Conservation (phyloP, 1,140 invertebrate genomes). For the Paramacrobiotus metropolitanus region DNA sequence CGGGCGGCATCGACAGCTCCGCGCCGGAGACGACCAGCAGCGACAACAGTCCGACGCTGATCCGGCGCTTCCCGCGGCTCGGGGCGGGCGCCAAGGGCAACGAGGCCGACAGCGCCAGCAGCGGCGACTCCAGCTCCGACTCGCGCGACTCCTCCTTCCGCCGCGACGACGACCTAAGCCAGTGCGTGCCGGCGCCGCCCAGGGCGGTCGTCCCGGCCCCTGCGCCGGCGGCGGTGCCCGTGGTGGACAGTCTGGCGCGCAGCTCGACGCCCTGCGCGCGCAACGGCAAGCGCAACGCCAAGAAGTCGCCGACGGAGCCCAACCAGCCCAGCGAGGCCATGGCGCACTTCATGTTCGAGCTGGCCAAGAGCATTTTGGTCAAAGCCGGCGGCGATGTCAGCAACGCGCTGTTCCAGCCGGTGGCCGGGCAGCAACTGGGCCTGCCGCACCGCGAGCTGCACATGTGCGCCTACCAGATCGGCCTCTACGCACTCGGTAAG, state of each 20-base stretch:
- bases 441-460: conserved; percentile 74
- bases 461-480: conserved; percentile 91
- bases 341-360: conserved; percentile 92
- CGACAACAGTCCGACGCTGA: conserved; percentile 29
- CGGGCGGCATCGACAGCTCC: conserved; percentile 29
- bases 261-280: conserved; percentile 25
- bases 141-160: conserved; percentile 2
- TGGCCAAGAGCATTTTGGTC: conserved; percentile 72
- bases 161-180: background rate
- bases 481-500: conserved; percentile 64
- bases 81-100: conserved; percentile 22
- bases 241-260: conserved; percentile 21
- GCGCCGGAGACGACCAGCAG: conserved; percentile 30
- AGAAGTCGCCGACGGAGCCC: conserved; percentile 49
- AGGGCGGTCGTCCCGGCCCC: too few relatives aligned
- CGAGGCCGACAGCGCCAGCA: conserved; percentile 11
- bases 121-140: conserved; percentile 6
- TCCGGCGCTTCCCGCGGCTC: conserved; percentile 21
- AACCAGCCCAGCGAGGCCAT: conserved; percentile 92
- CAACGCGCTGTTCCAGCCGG: conserved; percentile 42
- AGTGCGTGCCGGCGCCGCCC: too few relatives aligned
- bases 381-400: conserved; percentile 87
- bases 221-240: too few relatives aligned
- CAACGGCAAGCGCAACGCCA: too few relatives aligned
- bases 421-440: conserved; percentile 43